These are phyloP conservation scores for Listronotus bonariensis DNA, from an alignment of 1,140 invertebrate species.

Conservation along the genomic window DNA sequence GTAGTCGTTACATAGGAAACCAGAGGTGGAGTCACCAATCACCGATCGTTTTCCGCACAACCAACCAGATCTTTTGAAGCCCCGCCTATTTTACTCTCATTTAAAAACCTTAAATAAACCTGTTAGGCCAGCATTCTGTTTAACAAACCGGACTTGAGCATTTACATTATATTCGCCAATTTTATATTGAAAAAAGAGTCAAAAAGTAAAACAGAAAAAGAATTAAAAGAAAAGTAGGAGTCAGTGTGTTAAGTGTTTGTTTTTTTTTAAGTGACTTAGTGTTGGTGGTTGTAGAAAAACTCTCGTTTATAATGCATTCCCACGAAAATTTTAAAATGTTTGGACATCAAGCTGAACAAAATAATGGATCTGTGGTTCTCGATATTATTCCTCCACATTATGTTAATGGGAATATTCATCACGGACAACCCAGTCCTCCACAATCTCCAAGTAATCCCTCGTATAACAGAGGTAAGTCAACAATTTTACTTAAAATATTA, in stretches of 20 bases:
- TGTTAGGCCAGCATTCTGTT: background rate
- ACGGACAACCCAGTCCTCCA: slow-evolving; percentile 47
- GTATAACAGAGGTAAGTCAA: slow-evolving; percentile 45
- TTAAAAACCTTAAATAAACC: slow-evolving; percentile 3
- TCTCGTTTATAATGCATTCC: slow-evolving; percentile 27
- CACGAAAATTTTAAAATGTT: slow-evolving; percentile 47
- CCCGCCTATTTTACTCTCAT: slow-evolving; percentile 18
- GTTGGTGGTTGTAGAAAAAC: slow-evolving; percentile 3
- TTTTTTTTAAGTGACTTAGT: slow-evolving; percentile 11
- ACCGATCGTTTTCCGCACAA: slow-evolving; percentile 44
- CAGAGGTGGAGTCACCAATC: slow-evolving; percentile 49
- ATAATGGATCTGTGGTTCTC: slow-evolving; percentile 45
- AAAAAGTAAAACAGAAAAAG: no score
- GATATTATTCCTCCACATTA: slow-evolving; percentile 52
- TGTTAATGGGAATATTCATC: slow-evolving; percentile 39
- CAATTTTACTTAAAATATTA: no score
- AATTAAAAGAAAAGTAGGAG: background rate
- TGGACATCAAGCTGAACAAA: slow-evolving; percentile 43
- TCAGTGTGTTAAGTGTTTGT: background rate
- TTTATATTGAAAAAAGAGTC: no score
- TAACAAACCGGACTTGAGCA: background rate
- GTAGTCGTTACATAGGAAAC: slow-evolving; percentile 15
- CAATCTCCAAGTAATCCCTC: slow-evolving; percentile 47
- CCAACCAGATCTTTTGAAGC: slow-evolving; percentile 18
- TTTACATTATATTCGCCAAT: no score